Base-by-base conservation (phyloP, 2,113 vertebrate genomes). In the Mustela lutreola region DNA sequence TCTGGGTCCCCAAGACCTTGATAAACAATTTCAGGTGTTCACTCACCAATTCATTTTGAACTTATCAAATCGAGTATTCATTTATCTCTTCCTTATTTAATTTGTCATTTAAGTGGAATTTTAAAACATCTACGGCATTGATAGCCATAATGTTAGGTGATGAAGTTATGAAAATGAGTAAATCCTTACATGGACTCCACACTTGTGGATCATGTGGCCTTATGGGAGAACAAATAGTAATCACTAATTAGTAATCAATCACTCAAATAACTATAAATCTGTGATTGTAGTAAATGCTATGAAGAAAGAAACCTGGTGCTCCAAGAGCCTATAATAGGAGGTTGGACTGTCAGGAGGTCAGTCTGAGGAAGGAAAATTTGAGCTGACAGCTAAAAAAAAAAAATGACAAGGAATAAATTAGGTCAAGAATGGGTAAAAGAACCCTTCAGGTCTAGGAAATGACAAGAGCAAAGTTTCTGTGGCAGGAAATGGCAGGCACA, bases 41-140 rank as follows among this genome's bases (percentile, higher is more conserved):
- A 81, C 24, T 71, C 10, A 36, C 11, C 63, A 76, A 8, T 14
- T 96, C 24, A 14, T 48, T 60, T 83, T 91, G 24, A 89, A 62
- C 50, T 95, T 79, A 58, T 15, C 45, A 42, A 67, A 53, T 90
- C 39, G 62, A 62, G 7, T 65, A 11, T 56, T 86, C 31, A 63
- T 76, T 79, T 28, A 92, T 65, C 58, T 50, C n/a, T 58, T 97
- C n/a, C 50, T 83, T 89, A 53, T 89, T 75, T 91, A 58, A 73
- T 94, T 93, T 71, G 36, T 36, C 53, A 79, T 9, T 58, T 94
- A 89, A 94, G 39, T 21, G 62, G 50, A 60, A 65, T 89, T 91
- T 62, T 56, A 42, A 73, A 88, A 45, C 76, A 84, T 45, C 31
- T 50, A 11, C 12, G 39, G 39, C 63, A 16, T 28, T 42, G 26